Base-by-base conservation (phyloP, 2,797 vertebrate genomes). In the Florisuga fusca region DNA sequence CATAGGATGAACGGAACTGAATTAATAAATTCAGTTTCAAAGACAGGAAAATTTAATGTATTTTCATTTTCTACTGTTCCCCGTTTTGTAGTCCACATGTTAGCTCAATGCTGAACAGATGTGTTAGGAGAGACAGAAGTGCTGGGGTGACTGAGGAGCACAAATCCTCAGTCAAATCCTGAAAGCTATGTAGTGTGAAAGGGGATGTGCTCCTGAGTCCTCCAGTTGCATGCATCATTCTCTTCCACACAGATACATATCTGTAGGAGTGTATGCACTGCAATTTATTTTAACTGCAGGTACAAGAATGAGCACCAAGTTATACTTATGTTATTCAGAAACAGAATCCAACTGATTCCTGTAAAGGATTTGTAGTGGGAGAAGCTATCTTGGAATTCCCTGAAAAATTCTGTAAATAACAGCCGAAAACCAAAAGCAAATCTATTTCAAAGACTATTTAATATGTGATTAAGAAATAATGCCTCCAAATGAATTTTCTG, bases 341-440 rank as follows among this genome's bases (percentile, higher is more conserved):
- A 64, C 53, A 63, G 36, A 76, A 75, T 15, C 31, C 75, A 59
- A 38, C 4, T 46, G 45, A 45, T 66, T 75, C 46, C 16, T 16
- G 63, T 31, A 20, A 84, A 41, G 20, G 71, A 51, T 15, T 19
- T 59, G 25, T 1, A 14, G 31, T 59, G 43, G 23, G 25, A 92
- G 51, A 78, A 58, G 10, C 33, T 79, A 31, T 58, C 81, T 61
- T 1, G 1, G 71, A 83, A 87, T 79, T 94, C 59, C 46, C 53
- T 79, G 48, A 68, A 68, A 82, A 67, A 36, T 7, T 61, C 76
- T 86, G 41, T 73, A 78, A 82, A 34, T 55, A 95, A 73, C 77
- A 87, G 51, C 85, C 68, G 80, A 89, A 93, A 87, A 53, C 14
- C 21, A 76, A 55, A 87, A 72, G 19, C 48, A 89, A 94, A 67